Evolutionary conservation across 2,888 invertebrate genomes (phyloP), one percentile per base, ranked within the genome.

Genomic region (Acrobasis repandana): DNA sequence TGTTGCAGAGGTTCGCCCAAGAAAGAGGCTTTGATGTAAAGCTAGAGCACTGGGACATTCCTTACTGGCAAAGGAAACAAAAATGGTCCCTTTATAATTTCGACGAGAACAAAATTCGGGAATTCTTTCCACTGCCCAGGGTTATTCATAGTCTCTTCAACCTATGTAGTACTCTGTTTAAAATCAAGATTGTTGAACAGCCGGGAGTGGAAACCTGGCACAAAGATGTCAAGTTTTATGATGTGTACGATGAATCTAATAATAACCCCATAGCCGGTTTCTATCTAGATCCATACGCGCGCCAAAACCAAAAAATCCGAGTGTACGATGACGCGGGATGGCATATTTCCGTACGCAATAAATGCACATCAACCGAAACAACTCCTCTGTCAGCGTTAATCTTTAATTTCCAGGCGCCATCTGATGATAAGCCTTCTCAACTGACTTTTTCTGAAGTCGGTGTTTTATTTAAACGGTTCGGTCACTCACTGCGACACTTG

Each of bases 31-130:
- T 96, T 73, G 90, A 94, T 50, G 93, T 93, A 9, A 90, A 93
- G 58, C 82, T 98, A 20, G 94, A 96, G 70, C 90, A 94, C 56
- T 98, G 96, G 95, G 99, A 99, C 85, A 92, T 98, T 52, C 94
- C 96, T 1, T 99, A 96, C 79, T 99, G 97, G 97, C 94, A 95
- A 72, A 93, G 96, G 68, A 96, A 96, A 79, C 96, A 97, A 68
- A 93, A 94, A 67, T 92, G 93, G 75, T 88, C 93, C 0, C 77
- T 95, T 10, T 96, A 93, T 74, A 93, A 94, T 60, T 94, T 95
- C 67, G 94, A 96, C 73, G 96, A 97, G 68, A 94, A 95, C 65
- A 90, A 94, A 69, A 90, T 97, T 11, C 92, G 94, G 20, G 95
- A 96, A 77, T 98, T 96, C 85, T 98, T 99, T 76, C 97, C 97